phyloP scores from a whole-genome alignment of 2,113 vertebrate species.

The Phasianus colchicus region DNA sequence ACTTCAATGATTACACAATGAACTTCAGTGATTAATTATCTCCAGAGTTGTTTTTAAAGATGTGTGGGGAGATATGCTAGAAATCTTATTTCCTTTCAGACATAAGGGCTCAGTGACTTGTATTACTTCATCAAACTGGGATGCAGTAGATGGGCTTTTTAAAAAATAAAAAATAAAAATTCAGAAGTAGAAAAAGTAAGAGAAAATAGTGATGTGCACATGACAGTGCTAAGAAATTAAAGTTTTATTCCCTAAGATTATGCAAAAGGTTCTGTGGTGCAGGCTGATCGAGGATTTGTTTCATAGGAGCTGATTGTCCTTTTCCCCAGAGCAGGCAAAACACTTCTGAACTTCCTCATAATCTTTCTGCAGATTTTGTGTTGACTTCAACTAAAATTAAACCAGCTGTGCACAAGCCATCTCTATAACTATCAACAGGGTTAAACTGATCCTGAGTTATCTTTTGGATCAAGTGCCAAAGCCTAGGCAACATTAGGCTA shows the following conservation, averaged over 20 bases:
- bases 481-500: neutral
- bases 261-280: neutral
- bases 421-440: neutral
- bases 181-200: neutral
- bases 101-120: neutral
- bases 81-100: neutral
- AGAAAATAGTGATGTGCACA: neutral
- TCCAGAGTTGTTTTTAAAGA: constrained; percentile 33
- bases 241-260: neutral
- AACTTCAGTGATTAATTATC: neutral
- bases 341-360: neutral
- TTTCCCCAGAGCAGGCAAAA: neutral
- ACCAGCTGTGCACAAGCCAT: neutral
- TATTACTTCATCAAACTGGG: neutral
- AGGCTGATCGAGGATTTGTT: neutral
- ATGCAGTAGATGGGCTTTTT: neutral
- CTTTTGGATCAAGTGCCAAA: neutral
- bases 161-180: neutral
- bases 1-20: neutral
- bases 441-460: neutral
- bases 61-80: neutral
- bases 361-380: neutral
- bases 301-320: neutral
- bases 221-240: neutral
- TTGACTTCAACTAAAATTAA: neutral